Percentiles rank a stretch among this genome's conserved stretches.
Conservation (phyloP, 2,888 invertebrate species). For the Mythimna ferrago region DNA sequence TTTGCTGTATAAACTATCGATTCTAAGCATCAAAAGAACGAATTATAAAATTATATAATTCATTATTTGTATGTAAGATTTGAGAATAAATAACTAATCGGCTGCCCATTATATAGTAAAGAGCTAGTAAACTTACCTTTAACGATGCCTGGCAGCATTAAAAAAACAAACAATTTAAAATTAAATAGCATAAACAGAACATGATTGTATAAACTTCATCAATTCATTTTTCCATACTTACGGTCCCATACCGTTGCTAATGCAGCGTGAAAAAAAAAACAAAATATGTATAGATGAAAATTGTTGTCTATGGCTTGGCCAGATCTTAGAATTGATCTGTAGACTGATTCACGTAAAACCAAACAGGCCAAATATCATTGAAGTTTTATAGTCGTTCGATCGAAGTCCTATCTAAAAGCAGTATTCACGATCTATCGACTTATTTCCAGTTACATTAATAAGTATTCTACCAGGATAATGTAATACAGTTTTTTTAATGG, state of each 20-base stretch:
- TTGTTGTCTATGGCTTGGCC: too few species aligned
- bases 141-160: constrained; percentile 45
- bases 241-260: constrained; percentile 71
- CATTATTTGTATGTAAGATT: too few species aligned
- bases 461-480: too few species aligned
- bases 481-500: too few species aligned
- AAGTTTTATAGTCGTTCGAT: too few species aligned
- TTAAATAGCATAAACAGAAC: not conserved
- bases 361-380: too few species aligned
- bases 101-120: not conserved
- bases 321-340: too few species aligned
- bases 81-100: not conserved
- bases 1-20: not conserved
- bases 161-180: constrained; percentile 10
- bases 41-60: not conserved
- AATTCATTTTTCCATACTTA: constrained; percentile 66
- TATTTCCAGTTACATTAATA: too few species aligned
- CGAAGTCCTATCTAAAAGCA: too few species aligned
- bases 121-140: constrained; percentile 31
- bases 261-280: constrained; percentile 69
- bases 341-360: too few species aligned
- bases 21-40: not conserved
- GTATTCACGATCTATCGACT: too few species aligned
- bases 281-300: not conserved
- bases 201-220: not conserved